Evolutionary conservation across 2,888 invertebrate species (phyloP).

Genomic region (Drosophila rellima): DNA sequence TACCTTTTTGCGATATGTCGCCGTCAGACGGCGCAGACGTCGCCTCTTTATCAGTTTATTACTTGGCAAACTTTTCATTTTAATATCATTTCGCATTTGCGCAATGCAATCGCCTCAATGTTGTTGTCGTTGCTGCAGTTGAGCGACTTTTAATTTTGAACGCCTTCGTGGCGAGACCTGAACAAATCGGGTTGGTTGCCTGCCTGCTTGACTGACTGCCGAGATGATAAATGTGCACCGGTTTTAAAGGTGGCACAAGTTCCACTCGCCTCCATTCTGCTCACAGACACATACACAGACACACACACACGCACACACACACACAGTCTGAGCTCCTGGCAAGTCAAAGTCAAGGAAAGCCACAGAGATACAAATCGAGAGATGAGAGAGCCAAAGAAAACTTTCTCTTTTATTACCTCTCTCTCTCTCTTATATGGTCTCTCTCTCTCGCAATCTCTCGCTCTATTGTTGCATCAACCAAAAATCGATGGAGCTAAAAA

Average conservation of each 20-base stretch:
- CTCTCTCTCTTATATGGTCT: too few species aligned
- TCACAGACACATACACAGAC: neutral
- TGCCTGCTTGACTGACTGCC: slow-evolving; percentile 64
- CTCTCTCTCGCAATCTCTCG: neutral
- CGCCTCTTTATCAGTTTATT: slow-evolving; percentile 82
- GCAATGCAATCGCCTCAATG: slow-evolving; percentile 66
- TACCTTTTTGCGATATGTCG: slow-evolving; percentile 78
- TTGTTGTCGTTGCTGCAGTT: slow-evolving; percentile 52
- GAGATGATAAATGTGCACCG: slow-evolving; percentile 76
- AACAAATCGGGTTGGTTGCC: slow-evolving; percentile 73
- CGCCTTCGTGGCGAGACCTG: slow-evolving; percentile 76
- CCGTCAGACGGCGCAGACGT: slow-evolving; percentile 77
- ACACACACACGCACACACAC: neutral
- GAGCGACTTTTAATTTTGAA: slow-evolving; percentile 84
- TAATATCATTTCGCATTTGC: slow-evolving; percentile 79
- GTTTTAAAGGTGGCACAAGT: slow-evolving; percentile 56
- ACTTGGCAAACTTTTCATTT: slow-evolving; percentile 82
- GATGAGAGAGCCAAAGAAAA: slow-evolving; percentile 10
- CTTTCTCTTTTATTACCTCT: slow-evolving; percentile 44
- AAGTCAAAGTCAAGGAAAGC: slow-evolving; percentile 50
- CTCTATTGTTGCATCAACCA: slow-evolving; percentile 12
- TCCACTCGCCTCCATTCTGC: slow-evolving; percentile 18
- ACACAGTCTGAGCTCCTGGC: slow-evolving; percentile 4
- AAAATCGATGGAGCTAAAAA: slow-evolving; percentile 80
- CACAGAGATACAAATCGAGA: neutral